Conservation (phyloP, 2,888 invertebrate genomes). For the Lumbricus terrestris region DNA sequence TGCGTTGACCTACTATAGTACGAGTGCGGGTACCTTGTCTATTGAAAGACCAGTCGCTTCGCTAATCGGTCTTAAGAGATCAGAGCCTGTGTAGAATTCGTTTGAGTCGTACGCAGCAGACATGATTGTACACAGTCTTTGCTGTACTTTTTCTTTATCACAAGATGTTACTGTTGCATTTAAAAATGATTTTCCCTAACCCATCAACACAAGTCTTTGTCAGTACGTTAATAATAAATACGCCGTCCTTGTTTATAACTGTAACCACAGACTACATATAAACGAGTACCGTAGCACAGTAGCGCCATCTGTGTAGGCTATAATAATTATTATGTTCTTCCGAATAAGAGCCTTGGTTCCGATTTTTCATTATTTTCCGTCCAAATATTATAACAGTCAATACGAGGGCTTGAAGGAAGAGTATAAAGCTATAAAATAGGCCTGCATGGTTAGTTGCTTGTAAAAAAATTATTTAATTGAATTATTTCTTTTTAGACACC, state of each 20-base stretch:
- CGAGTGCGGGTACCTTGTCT: slow-evolving; percentile 31
- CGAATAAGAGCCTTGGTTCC: not conserved
- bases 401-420: no score
- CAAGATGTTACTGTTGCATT: not conserved
- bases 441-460: no score
- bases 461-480: no score
- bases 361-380: no score
- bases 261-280: not conserved
- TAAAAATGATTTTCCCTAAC: not conserved
- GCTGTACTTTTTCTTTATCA: not conserved
- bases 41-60: slow-evolving; percentile 29
- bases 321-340: not conserved
- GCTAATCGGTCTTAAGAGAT: slow-evolving; percentile 30
- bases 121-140: not conserved
- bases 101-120: slow-evolving; percentile 9
- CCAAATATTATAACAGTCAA: no score
- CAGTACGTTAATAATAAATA: not conserved
- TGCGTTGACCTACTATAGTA: not conserved
- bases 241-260: not conserved
- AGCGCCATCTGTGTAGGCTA: not conserved
- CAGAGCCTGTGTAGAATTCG: slow-evolving; percentile 27
- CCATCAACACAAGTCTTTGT: not conserved
- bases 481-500: no score
- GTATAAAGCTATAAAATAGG: no score
- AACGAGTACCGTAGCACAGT: not conserved